phyloP scores from a whole-genome alignment of 2,113 vertebrate species.

The Garra rufa region DNA sequence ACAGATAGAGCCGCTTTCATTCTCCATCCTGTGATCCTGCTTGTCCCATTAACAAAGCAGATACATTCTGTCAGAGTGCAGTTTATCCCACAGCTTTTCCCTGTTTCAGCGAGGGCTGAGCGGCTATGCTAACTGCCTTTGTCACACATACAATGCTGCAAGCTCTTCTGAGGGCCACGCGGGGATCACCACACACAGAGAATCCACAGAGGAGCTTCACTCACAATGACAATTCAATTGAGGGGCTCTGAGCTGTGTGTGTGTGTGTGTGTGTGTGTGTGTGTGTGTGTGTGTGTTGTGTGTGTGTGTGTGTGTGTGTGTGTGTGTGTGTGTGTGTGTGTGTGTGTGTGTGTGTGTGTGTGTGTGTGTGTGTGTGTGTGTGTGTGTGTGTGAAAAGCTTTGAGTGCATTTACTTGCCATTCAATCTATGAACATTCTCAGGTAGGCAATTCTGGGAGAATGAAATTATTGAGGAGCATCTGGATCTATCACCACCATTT shows the following conservation, averaged over 20 bases:
- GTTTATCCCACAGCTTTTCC: slow-evolving; percentile 19
- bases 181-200: slow-evolving; percentile 18
- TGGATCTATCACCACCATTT: neutral
- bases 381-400: neutral
- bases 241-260: neutral
- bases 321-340: neutral
- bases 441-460: neutral
- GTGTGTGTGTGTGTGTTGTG: too few relatives aligned
- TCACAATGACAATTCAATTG: slow-evolving; percentile 30
- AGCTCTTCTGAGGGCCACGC: slow-evolving; percentile 15
- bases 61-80: slow-evolving; percentile 33
- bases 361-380: too few relatives aligned
- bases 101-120: neutral
- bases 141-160: slow-evolving; percentile 7
- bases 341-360: too few relatives aligned
- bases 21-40: slow-evolving; percentile 27
- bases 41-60: slow-evolving; percentile 40
- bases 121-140: slow-evolving; percentile 22
- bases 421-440: neutral
- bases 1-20: slow-evolving; percentile 11
- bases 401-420: neutral
- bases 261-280: neutral
- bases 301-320: too few relatives aligned
- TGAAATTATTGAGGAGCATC: neutral
- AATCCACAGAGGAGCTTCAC: slow-evolving; percentile 7